Base-by-base conservation (phyloP, 2,113 vertebrate species). In the Nannospalax galili region DNA sequence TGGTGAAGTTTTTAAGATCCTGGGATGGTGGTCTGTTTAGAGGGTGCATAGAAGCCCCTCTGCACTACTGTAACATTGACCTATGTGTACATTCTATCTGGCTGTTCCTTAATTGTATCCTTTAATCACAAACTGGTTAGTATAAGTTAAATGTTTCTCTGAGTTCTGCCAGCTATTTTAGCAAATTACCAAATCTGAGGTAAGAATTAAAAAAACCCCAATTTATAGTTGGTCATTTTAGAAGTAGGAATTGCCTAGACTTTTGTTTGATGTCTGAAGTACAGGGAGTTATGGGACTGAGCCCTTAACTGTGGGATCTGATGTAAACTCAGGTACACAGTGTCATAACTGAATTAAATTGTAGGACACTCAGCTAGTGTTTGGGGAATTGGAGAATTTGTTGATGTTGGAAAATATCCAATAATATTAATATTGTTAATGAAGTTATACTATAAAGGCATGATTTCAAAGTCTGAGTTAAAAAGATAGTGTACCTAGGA, bases 391-490 rank as follows among this genome's bases (percentile, higher is more conserved):
- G 35, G 56, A 85, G 17, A 92, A 48, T 67, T 48, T 40, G 35
- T 40, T 60, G 5, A 58, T 69, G 30, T 73, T 58, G 19, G 11
- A 64, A 85, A 74, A 80, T 22, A 65, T 22, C 69, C 19, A 37
- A 45, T 37, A 73, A 28, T 26, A 32, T 40, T 37, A 78, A 52
- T n/a, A 58, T 56, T 32, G 17, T 62, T 12, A 84, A 48, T 10
- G 65, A 62, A 26, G 37, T 58, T 35, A 32, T 0, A 56, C 8
- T 0, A 86, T 94, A 45, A 65, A 1, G 79, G 32, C n/a, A 79
- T 91, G 62, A 88, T 73, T 94, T 88, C 86, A 82, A 93, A 93
- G 69, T 30, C 60, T 60, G 56, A 95, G 42, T 10, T 77, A 88
- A 58, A 72, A 45, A 42, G 16, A 26, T 28, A 52, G 95, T 16